Conservation (phyloP, 2,888 invertebrate genomes). For the Athalia rosae region DNA sequence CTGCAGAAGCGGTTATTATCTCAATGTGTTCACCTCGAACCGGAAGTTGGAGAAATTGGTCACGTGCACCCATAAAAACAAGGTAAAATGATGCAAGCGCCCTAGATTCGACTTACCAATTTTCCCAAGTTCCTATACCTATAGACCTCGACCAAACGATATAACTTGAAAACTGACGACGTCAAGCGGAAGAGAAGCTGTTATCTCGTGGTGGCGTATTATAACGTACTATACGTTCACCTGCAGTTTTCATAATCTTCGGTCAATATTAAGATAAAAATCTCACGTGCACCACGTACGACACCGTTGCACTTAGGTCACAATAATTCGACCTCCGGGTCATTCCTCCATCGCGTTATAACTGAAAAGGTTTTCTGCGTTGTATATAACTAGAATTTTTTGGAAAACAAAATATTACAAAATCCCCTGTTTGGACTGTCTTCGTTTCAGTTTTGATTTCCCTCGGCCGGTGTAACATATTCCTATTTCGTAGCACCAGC, state of each 20-base stretch:
- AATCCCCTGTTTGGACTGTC: no score
- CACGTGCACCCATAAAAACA: constrained; percentile 28
- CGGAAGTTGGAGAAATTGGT: constrained; percentile 22
- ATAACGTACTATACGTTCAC: no score
- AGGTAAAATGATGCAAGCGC: constrained; percentile 8
- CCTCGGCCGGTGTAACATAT: no score
- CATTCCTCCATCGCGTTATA: not conserved
- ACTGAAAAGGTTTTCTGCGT: no score
- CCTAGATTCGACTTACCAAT: constrained; percentile 22
- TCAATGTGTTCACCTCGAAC: not conserved
- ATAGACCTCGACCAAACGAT: not conserved
- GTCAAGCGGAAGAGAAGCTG: not conserved
- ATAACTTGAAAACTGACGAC: no score
- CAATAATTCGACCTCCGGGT: not conserved
- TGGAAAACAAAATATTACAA: no score
- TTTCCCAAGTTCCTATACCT: constrained; percentile 2
- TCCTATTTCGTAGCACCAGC: not conserved
- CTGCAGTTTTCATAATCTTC: constrained; percentile 25
- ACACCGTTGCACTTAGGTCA: not conserved
- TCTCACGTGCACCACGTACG: constrained; percentile 11
- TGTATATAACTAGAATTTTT: no score
- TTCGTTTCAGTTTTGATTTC: no score
- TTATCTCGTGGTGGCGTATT: constrained; percentile 1
- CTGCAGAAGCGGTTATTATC: constrained; percentile 15
- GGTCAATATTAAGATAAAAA: constrained; percentile 14